phyloP scores from a whole-genome alignment of 2,888 invertebrate species.

The Philonicus albiceps region DNA sequence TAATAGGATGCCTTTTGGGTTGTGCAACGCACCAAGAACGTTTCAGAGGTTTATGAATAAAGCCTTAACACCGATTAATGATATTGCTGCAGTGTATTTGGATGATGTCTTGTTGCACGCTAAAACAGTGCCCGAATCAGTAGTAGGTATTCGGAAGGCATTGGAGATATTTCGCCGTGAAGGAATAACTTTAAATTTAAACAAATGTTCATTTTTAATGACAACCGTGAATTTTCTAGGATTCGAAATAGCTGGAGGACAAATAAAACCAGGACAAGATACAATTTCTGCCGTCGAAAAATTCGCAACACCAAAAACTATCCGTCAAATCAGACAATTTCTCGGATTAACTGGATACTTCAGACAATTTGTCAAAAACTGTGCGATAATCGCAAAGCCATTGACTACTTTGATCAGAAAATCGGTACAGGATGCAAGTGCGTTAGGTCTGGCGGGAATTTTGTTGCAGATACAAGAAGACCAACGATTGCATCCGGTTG shows the following conservation, averaged over 20 bases:
- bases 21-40: too few species aligned
- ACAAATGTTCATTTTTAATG: not conserved
- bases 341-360: not conserved
- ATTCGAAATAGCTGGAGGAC: not conserved
- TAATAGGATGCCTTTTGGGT: slow-evolving; percentile 50
- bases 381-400: not conserved
- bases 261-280: not conserved
- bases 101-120: not conserved
- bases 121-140: too few species aligned
- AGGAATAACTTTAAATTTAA: not conserved
- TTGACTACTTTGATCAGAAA: not conserved
- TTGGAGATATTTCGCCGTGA: not conserved
- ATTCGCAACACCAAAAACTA: not conserved
- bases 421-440: not conserved
- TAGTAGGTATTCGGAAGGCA: not conserved
- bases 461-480: not conserved
- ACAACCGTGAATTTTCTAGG: not conserved
- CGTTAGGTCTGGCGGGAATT: not conserved
- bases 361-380: not conserved
- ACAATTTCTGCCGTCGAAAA: not conserved
- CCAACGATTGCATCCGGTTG: not conserved
- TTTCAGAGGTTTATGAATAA: too few species aligned
- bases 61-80: too few species aligned
- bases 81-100: not conserved
- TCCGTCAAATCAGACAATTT: not conserved